These are phyloP conservation scores for Cavia porcellus DNA, from an alignment of 2,113 vertebrate species.

Conservation along the genomic window DNA sequence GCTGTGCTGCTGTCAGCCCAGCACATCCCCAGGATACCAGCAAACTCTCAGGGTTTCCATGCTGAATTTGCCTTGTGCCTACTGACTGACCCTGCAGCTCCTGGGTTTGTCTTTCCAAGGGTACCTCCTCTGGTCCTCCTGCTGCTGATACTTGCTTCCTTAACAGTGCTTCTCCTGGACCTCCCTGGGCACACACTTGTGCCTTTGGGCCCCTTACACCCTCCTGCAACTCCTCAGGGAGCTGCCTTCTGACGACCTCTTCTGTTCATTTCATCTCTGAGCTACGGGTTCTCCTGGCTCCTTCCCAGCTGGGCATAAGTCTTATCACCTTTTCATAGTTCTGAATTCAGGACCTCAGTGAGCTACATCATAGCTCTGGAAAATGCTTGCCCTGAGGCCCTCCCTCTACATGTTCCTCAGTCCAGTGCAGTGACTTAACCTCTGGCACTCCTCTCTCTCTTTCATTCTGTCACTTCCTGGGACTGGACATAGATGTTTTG, in stretches of 20 bases:
- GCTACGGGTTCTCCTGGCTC: neutral
- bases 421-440: neutral
- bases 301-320: neutral
- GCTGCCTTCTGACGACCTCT: too few species aligned
- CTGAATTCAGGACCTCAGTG: neutral
- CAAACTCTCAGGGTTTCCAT: neutral
- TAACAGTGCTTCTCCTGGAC: too few species aligned
- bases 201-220: too few species aligned
- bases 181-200: neutral
- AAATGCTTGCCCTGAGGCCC: neutral
- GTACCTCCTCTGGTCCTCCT: neutral
- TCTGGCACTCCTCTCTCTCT: neutral
- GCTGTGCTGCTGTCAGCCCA: neutral
- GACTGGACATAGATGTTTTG: neutral
- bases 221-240: neutral
- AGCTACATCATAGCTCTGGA: neutral
- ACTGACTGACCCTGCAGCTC: neutral
- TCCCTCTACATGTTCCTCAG: neutral
- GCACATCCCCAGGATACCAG: neutral
- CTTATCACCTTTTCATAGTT: neutral
- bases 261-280: neutral
- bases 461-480: too few species aligned
- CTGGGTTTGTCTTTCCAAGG: neutral
- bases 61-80: neutral
- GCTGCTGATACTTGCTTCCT: accelerated